phyloP scores from a whole-genome alignment of 2,797 vertebrate species.

The Catharus ustulatus region DNA sequence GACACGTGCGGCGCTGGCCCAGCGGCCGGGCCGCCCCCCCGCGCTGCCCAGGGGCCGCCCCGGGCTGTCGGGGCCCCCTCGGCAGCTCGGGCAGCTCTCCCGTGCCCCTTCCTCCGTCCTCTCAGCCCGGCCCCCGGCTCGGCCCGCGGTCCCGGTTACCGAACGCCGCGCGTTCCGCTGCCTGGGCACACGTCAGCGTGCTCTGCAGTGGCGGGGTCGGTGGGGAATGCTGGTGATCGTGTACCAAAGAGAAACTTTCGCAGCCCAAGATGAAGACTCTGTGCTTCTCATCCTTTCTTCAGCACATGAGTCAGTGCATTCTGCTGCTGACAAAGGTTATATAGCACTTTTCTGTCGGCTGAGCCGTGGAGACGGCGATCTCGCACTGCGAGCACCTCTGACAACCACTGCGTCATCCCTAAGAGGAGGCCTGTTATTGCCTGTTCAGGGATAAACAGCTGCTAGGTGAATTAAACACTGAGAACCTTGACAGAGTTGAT shows the following conservation, averaged over 20 bases:
- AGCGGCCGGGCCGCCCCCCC: neutral
- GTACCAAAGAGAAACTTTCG: neutral
- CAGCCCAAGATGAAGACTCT: rapidly evolving
- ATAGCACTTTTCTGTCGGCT: rapidly evolving
- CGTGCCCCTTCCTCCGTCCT: rapidly evolving
- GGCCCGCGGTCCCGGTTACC: neutral
- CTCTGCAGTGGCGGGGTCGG: neutral
- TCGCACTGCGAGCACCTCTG: neutral
- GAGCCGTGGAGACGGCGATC: neutral
- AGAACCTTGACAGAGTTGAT: neutral
- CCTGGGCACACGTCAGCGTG: neutral
- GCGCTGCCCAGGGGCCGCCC: neutral
- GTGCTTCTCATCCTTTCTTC: neutral
- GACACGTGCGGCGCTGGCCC: neutral
- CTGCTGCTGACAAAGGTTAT: neutral
- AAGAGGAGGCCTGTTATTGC: neutral
- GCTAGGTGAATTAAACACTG: neutral
- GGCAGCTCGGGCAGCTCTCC: neutral
- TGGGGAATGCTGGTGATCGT: rapidly evolving
- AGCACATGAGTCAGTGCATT: neutral
- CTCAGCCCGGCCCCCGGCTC: neutral
- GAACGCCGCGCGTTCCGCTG: rapidly evolving
- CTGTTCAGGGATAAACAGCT: neutral
- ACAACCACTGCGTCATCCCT: neutral
- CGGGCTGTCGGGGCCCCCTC: neutral